Percentiles rank a stretch among this genome's conserved stretches.
These are phyloP conservation scores for Neoarius graeffei DNA, from an alignment of 2,113 vertebrate species.

Conservation along the genomic window DNA sequence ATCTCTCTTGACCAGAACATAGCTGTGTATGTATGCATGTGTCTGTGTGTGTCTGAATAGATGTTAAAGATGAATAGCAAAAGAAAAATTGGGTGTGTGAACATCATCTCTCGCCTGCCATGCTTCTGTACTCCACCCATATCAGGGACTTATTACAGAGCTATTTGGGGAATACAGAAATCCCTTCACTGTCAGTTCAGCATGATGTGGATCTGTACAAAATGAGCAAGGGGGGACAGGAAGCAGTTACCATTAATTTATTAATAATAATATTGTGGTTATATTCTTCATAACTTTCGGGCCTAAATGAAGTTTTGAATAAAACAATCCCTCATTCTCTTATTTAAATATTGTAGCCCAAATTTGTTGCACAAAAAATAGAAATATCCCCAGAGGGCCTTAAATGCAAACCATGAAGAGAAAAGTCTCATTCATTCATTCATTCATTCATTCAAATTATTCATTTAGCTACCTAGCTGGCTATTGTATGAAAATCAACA, in stretches of 20 bases:
- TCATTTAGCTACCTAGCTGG: too few relatives aligned
- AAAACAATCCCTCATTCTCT: not conserved
- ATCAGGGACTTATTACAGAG: slow-evolving; percentile 7
- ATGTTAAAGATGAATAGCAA: too few relatives aligned
- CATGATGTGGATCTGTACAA: slow-evolving; percentile 46
- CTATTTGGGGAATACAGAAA: slow-evolving; percentile 40
- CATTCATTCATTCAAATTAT: too few relatives aligned
- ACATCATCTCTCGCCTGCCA: too few relatives aligned
- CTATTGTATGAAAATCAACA: too few relatives aligned
- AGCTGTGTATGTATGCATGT: too few relatives aligned
- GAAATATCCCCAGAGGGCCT: slow-evolving; percentile 24
- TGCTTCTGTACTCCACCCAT: too few relatives aligned
- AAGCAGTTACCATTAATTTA: slow-evolving; percentile 46
- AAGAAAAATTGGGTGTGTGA: too few relatives aligned
- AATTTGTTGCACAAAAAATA: slow-evolving; percentile 40
- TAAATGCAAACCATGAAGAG: not conserved
- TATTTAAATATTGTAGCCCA: slow-evolving; percentile 29
- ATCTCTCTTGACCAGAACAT: too few relatives aligned
- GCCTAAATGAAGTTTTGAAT: slow-evolving; percentile 46
- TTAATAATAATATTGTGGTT: slow-evolving; percentile 46
- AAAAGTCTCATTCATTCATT: not conserved
- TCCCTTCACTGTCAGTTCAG: slow-evolving; percentile 54
- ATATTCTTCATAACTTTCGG: slow-evolving; percentile 47
- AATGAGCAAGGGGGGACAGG: slow-evolving; percentile 48
- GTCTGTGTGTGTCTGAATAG: too few relatives aligned